A percentile compares a stretch with the other conserved stretches of the same genome.
phyloP scores from a whole-genome alignment of 2,888 invertebrate species.

The Tolmerus cingulatus region DNA sequence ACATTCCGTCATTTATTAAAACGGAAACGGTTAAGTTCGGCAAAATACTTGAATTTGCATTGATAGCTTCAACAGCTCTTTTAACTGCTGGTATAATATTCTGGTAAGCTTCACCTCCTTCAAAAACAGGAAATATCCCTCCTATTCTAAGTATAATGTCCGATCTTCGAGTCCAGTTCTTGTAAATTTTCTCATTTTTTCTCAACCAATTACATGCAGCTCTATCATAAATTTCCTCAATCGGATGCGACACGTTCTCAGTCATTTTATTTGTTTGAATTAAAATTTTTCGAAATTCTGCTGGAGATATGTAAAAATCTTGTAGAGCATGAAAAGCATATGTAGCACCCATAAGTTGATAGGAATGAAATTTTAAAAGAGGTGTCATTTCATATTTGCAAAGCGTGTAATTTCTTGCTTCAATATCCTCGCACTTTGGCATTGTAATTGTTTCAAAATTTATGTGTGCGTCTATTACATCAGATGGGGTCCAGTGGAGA shows the following conservation, averaged over 20 bases:
- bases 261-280: slow-evolving; percentile 19
- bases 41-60: slow-evolving; percentile 68
- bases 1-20: slow-evolving; percentile 72
- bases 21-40: slow-evolving; percentile 70
- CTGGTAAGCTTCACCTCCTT: slow-evolving; percentile 68
- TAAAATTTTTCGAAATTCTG: slow-evolving; percentile 39
- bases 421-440: slow-evolving; percentile 68
- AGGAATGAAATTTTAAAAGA: slow-evolving; percentile 71
- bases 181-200: slow-evolving; percentile 63
- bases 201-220: slow-evolving; percentile 75
- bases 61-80: slow-evolving; percentile 72
- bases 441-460: slow-evolving; percentile 68
- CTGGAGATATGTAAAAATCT: slow-evolving; percentile 51
- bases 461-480: slow-evolving; percentile 65
- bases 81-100: slow-evolving; percentile 66
- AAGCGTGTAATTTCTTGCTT: slow-evolving; percentile 55
- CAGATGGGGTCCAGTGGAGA: slow-evolving; percentile 74
- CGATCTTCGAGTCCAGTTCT: slow-evolving; percentile 63
- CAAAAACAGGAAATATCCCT: slow-evolving; percentile 69
- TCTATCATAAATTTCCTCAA: slow-evolving; percentile 52
- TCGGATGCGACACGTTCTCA: slow-evolving; percentile 5
- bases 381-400: slow-evolving; percentile 76
- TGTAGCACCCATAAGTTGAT: slow-evolving; percentile 60
- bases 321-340: slow-evolving; percentile 52
- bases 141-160: slow-evolving; percentile 55